phyloP scores from a whole-genome alignment of 1,140 invertebrate genomes.

The Euura lappo region DNA sequence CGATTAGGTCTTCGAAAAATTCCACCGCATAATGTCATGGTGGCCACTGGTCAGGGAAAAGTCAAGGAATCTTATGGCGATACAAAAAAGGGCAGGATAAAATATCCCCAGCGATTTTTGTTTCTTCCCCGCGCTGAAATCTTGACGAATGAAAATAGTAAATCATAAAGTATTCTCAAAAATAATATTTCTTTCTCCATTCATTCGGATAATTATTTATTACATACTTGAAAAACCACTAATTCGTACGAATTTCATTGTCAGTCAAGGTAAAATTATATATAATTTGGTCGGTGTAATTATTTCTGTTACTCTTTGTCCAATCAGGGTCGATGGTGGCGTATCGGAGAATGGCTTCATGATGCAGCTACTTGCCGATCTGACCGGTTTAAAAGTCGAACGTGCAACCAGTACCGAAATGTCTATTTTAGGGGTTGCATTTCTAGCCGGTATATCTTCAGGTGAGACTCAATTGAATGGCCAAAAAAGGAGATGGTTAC shows the following conservation, averaged over 20 bases:
- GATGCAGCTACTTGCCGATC: conserved; percentile 84
- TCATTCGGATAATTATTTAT: background rate
- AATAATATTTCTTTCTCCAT: conserved; percentile 2
- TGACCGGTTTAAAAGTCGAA: conserved; percentile 77
- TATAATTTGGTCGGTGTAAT: conserved; percentile 9
- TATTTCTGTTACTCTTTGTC: conserved; percentile 9
- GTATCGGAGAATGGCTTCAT: conserved; percentile 92
- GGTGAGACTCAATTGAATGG: conserved; percentile 58
- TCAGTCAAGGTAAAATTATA: background rate
- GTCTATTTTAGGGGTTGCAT: conserved; percentile 80
- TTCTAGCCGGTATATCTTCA: conserved; percentile 78
- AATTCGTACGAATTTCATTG: background rate
- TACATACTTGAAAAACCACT: background rate
- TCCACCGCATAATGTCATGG: background rate
- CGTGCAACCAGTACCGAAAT: conserved; percentile 72
- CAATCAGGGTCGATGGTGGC: conserved; percentile 87
- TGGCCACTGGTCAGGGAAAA: no score
- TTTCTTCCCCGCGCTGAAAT: no score
- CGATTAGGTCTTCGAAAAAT: background rate
- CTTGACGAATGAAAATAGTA: no score
- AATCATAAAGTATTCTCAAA: background rate
- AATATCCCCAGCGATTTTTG: no score
- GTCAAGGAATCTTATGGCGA: no score
- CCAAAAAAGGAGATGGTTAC: background rate
- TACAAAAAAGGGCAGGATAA: no score